Conservation (phyloP, 2,797 vertebrate genomes). For the Otolemur crassicaudatus region DNA sequence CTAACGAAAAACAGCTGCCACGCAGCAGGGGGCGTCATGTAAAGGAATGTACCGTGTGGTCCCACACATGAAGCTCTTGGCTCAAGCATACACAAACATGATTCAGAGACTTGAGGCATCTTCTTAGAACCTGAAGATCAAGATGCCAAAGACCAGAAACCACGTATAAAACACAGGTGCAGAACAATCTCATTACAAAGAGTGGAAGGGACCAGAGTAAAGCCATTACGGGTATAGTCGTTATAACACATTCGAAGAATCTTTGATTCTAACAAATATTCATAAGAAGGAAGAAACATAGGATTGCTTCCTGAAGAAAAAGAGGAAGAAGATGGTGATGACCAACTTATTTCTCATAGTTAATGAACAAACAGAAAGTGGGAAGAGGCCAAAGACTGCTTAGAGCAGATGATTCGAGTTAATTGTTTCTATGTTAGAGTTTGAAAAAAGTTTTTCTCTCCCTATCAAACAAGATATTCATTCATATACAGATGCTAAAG, state of each 20-base stretch:
- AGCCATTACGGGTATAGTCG: neutral
- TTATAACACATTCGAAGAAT: neutral
- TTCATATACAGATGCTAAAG: neutral
- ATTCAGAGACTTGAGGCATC: neutral
- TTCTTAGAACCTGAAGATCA: slow-evolving; percentile 1
- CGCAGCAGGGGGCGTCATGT: neutral
- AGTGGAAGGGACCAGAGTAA: neutral
- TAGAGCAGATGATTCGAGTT: neutral
- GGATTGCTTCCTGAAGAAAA: slow-evolving; percentile 10
- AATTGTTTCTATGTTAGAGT: neutral
- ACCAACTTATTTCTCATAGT: neutral
- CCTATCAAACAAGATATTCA: neutral
- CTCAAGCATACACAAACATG: neutral
- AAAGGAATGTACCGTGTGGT: neutral
- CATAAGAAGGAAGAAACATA: neutral
- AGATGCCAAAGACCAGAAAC: neutral
- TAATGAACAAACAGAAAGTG: neutral
- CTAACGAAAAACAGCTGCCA: neutral
- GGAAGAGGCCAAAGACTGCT: neutral
- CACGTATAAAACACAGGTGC: neutral
- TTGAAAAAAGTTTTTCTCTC: too few species aligned
- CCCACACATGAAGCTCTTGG: neutral
- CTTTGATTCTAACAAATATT: neutral
- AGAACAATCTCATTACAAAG: neutral
- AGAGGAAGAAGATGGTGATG: neutral